These are phyloP conservation scores for Amphimedon queenslandica DNA, from an alignment of 37 sponge, comb jelly and placozoan genomes.

Conservation along the genomic window DNA sequence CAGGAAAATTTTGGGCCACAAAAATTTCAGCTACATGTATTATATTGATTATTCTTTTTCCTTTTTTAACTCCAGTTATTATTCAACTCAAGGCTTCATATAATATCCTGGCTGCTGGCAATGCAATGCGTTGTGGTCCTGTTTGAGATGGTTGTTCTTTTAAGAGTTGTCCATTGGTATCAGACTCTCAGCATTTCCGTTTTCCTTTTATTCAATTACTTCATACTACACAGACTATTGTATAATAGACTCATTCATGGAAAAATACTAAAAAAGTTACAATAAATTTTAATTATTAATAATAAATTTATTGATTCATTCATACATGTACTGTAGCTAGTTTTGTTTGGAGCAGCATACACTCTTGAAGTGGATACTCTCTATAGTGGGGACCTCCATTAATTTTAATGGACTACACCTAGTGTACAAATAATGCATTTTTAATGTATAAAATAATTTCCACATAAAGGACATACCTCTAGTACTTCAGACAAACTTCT, in stretches of 20 bases:
- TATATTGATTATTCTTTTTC: neutral
- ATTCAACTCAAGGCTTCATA: slow-evolving; percentile 35
- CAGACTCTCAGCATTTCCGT: slow-evolving; percentile 53
- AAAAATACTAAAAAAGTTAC: neutral
- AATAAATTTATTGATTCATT: neutral
- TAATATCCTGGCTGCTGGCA: slow-evolving; percentile 55
- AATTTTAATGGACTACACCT: too few relatives aligned
- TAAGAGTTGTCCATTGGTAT: slow-evolving; percentile 50
- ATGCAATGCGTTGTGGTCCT: slow-evolving; percentile 37
- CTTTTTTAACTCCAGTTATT: slow-evolving; percentile 12
- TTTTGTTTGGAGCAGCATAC: too few relatives aligned
- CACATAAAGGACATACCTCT: too few relatives aligned
- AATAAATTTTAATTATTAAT: neutral
- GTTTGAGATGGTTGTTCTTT: slow-evolving; percentile 51
- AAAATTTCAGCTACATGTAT: neutral
- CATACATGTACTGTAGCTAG: too few relatives aligned
- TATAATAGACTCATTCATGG: slow-evolving; percentile 52
- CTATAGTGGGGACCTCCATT: too few relatives aligned
- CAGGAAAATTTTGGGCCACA: neutral
- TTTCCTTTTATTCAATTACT: slow-evolving; percentile 60
- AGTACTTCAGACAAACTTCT: too few relatives aligned
- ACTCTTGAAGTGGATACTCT: too few relatives aligned
- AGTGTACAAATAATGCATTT: too few relatives aligned
- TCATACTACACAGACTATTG: slow-evolving; percentile 54
- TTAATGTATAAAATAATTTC: too few relatives aligned